Conservation (phyloP, 2,113 vertebrate species). For the Conger conger region DNA sequence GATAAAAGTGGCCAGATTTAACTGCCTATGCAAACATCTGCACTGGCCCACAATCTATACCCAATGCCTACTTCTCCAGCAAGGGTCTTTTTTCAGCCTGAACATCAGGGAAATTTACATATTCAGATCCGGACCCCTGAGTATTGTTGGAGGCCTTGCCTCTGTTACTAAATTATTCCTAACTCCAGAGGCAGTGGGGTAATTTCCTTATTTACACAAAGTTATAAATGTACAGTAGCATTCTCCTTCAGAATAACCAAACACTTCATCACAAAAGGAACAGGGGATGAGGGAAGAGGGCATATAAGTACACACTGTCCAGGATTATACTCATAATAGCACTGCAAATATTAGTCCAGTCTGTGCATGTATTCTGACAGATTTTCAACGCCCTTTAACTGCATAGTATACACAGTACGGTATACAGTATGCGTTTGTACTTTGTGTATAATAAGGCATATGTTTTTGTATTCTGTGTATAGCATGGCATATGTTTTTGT, state of each 20-base stretch:
- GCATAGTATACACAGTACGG: too few species aligned
- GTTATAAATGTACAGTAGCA: background rate
- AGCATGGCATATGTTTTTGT: background rate
- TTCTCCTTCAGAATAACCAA: background rate
- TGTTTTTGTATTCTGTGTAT: background rate
- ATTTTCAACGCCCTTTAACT: too few species aligned
- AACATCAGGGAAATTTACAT: background rate
- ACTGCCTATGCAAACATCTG: background rate
- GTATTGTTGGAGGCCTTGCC: background rate
- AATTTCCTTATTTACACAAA: background rate
- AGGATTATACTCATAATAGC: background rate
- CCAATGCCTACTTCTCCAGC: background rate
- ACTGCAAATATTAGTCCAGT: too few species aligned
- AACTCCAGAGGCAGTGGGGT: slow-evolving; percentile 6
- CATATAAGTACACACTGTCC: background rate
- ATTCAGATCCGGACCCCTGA: background rate
- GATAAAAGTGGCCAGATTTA: background rate
- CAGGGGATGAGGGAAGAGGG: background rate
- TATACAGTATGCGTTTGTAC: background rate
- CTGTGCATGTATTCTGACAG: too few species aligned
- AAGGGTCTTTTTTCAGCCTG: background rate
- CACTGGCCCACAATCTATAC: background rate
- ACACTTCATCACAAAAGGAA: background rate
- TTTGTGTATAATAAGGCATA: background rate
- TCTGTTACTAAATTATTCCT: background rate